phyloP scores from a whole-genome alignment of 1,140 invertebrate species.

The Agraylea sexmaculata region DNA sequence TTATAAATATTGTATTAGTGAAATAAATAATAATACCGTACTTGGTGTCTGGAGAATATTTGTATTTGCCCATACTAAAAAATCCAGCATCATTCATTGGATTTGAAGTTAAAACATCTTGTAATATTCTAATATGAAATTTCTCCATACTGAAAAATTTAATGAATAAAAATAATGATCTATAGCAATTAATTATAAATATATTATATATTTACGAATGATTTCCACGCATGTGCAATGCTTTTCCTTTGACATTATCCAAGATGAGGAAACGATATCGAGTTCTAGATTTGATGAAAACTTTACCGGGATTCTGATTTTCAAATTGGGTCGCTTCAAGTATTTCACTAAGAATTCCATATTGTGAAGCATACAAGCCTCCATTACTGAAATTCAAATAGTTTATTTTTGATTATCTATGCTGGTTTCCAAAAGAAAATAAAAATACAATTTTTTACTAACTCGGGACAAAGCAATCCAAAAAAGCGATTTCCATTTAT shows the following conservation, averaged over 20 bases:
- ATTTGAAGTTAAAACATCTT: constrained; percentile 12
- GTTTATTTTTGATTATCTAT: neutral
- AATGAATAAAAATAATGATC: neutral
- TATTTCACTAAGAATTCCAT: constrained; percentile 36
- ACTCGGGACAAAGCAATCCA: constrained; percentile 34
- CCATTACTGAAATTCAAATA: constrained; percentile 22
- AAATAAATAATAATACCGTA: too few relatives aligned
- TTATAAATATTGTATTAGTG: too few relatives aligned
- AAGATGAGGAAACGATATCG: constrained; percentile 25
- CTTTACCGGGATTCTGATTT: neutral
- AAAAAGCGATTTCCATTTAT: constrained; percentile 29
- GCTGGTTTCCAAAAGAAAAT: too few relatives aligned
- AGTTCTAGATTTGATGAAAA: constrained; percentile 29
- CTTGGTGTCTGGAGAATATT: constrained; percentile 1
- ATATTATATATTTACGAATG: neutral
- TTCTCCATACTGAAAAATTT: constrained; percentile 11
- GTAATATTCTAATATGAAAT: constrained; percentile 16
- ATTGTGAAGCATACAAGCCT: constrained; percentile 24
- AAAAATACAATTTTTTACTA: constrained; percentile 16
- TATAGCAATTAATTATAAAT: constrained; percentile 4
- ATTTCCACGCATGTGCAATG: too few relatives aligned
- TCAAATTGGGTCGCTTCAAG: constrained; percentile 22
- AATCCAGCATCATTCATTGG: constrained; percentile 12
- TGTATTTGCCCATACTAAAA: constrained; percentile 8
- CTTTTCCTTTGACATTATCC: constrained; percentile 1